A percentile compares a stretch with the other conserved stretches of the same genome.
Evolutionary conservation across 2,113 vertebrate species (phyloP).

Genomic region (Ailurus styani): DNA sequence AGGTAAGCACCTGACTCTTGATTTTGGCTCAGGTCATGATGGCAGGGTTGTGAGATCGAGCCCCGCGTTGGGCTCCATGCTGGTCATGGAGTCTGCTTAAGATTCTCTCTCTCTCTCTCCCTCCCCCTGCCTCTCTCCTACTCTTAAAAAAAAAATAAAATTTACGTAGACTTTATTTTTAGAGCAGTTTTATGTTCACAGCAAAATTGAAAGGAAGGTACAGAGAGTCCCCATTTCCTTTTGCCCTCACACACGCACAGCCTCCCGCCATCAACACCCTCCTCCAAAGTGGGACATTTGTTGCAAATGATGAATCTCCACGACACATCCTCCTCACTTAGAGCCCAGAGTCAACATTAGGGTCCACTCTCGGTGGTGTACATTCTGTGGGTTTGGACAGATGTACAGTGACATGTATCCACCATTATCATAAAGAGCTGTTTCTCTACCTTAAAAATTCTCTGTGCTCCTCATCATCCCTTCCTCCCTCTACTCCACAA

Average conservation of each 20-base stretch:
- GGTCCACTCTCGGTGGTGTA: background rate
- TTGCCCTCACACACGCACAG: fast-evolving
- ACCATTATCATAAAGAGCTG: background rate
- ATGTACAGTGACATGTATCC: background rate
- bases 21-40: background rate
- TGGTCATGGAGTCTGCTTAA: background rate
- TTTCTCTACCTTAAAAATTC: background rate
- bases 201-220: background rate
- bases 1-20: background rate
- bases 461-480: background rate
- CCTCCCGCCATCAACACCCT: background rate
- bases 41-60: background rate
- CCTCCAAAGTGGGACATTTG: background rate
- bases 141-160: background rate
- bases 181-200: background rate
- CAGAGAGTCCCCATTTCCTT: background rate
- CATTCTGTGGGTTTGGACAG: background rate
- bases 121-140: background rate
- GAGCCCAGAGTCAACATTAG: background rate
- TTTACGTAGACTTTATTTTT: background rate
- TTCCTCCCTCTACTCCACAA: background rate
- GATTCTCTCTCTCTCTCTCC: background rate
- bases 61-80: background rate
- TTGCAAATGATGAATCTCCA: background rate
- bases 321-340: background rate